Conservation (phyloP, 2,888 invertebrate species). For the Tubulanus polymorphus region DNA sequence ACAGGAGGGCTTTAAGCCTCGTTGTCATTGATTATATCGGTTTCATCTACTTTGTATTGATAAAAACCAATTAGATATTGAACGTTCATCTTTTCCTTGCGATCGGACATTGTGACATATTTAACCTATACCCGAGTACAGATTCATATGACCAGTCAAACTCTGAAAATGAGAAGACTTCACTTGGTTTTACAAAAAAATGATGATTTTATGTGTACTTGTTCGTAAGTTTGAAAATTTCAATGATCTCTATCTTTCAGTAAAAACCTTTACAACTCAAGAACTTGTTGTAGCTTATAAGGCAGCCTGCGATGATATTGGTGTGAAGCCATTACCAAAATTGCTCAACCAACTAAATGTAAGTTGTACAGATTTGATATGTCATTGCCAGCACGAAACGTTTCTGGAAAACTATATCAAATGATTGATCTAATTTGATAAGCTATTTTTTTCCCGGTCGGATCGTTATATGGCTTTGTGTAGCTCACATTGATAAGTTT, state of each 20-base stretch:
- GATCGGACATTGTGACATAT: background rate
- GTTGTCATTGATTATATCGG: too few species aligned
- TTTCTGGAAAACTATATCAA: background rate
- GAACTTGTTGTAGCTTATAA: conserved; percentile 72
- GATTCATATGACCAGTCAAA: conserved; percentile 1
- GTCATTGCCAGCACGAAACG: conserved; percentile 10
- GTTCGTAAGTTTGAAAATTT: too few species aligned
- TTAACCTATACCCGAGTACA: conserved; percentile 5
- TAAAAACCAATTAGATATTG: too few species aligned
- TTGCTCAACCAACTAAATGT: conserved; percentile 73
- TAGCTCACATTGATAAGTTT: too few species aligned
- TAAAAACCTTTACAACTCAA: conserved; percentile 63
- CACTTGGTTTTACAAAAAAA: too few species aligned
- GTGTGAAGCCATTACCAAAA: conserved; percentile 65
- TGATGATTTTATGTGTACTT: too few species aligned
- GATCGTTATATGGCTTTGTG: too few species aligned
- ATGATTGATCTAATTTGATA: background rate
- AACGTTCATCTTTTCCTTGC: too few species aligned
- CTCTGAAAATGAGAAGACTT: too few species aligned
- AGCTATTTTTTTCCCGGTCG: background rate
- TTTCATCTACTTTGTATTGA: too few species aligned
- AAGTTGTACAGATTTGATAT: conserved; percentile 27
- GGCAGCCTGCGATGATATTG: conserved; percentile 69
- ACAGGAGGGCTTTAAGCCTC: too few species aligned
- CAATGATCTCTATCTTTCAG: conserved; percentile 58